Percentiles rank a stretch among this genome's conserved stretches.
These are phyloP conservation scores for Diarsia mendica DNA, from an alignment of 2,888 invertebrate species.

Conservation along the genomic window DNA sequence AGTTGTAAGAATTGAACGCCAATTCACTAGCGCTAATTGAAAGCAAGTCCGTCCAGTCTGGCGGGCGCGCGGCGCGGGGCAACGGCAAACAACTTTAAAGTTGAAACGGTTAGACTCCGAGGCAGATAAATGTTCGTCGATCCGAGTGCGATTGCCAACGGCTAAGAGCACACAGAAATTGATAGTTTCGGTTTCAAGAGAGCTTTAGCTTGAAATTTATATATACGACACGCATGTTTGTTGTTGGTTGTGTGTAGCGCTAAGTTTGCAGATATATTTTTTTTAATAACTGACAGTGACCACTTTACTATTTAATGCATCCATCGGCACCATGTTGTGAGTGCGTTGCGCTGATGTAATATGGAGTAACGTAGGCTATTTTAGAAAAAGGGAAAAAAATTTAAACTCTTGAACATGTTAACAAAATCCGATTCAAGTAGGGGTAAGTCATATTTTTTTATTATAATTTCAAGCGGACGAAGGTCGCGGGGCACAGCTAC, in stretches of 20 bases:
- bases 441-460: too few species aligned
- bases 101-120: conserved; percentile 55
- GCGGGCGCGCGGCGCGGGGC: conserved; percentile 20
- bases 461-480: too few species aligned
- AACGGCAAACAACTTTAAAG: conserved; percentile 63
- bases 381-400: too few species aligned
- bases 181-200: conserved; percentile 57
- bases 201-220: conserved; percentile 44
- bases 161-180: conserved; percentile 59
- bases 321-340: not conserved
- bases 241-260: not conserved
- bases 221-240: not conserved
- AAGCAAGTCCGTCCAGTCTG: conserved; percentile 61
- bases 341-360: not conserved
- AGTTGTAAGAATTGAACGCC: conserved; percentile 58
- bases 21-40: conserved; percentile 71
- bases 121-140: conserved; percentile 60
- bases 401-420: too few species aligned
- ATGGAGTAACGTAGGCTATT: too few species aligned
- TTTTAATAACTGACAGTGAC: too few species aligned
- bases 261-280: not conserved
- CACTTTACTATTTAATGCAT: too few species aligned
- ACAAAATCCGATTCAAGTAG: too few species aligned
- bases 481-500: too few species aligned
- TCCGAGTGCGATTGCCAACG: conserved; percentile 53